Evolutionary conservation across 1,140 invertebrate genomes (phyloP).

Genomic region (Platorchestia sp.): DNA sequence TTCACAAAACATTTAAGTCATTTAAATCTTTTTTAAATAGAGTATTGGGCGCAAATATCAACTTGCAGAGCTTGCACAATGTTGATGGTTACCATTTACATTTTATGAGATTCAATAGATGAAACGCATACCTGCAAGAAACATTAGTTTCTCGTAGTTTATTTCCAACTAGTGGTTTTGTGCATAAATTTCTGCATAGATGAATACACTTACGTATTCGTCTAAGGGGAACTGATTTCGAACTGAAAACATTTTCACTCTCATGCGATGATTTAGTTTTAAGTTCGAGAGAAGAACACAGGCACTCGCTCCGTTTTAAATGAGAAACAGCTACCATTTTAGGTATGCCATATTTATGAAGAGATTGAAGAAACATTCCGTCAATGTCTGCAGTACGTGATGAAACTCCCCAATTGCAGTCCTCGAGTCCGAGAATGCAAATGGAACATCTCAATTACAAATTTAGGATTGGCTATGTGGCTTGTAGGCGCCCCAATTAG

Average conservation of each 20-base stretch:
- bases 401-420: not conserved
- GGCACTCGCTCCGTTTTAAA: not conserved
- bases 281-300: not conserved
- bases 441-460: slow-evolving; percentile 52
- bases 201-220: not conserved
- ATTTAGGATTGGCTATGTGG: slow-evolving; percentile 44
- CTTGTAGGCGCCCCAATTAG: slow-evolving; percentile 43
- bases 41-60: too few species aligned
- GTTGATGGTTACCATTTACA: too few species aligned
- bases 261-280: not conserved
- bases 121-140: too few species aligned
- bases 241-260: not conserved
- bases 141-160: too few species aligned
- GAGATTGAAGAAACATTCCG: not conserved
- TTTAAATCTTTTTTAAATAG: too few species aligned
- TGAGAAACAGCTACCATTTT: not conserved
- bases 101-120: too few species aligned
- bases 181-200: not conserved
- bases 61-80: too few species aligned
- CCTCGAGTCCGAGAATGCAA: slow-evolving; percentile 21
- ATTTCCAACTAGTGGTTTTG: not conserved
- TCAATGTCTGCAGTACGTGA: not conserved
- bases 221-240: not conserved
- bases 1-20: too few species aligned
- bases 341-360: not conserved